phyloP scores from a whole-genome alignment of 2,888 invertebrate species.

The Drosophila nr. fundita region DNA sequence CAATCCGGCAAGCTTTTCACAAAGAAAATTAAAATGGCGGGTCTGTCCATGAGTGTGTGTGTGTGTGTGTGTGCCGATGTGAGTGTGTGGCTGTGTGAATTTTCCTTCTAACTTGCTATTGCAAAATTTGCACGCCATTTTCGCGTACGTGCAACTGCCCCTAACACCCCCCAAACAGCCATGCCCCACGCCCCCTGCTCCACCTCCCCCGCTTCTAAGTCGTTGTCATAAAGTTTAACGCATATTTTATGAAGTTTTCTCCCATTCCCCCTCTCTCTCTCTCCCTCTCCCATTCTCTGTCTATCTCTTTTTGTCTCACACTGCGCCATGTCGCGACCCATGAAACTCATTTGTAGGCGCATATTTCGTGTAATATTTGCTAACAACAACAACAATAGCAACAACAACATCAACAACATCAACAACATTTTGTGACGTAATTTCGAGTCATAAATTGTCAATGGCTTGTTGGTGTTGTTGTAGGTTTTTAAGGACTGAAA shows the following conservation, averaged over 20 bases:
- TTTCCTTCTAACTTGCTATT: slow-evolving; percentile 29
- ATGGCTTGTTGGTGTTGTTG: slow-evolving; percentile 41
- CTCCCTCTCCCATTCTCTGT: neutral
- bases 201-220: slow-evolving; percentile 28
- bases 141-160: slow-evolving; percentile 58
- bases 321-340: slow-evolving; percentile 15
- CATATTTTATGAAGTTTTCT: slow-evolving; percentile 66
- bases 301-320: slow-evolving; percentile 1
- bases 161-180: neutral
- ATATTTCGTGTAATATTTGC: slow-evolving; percentile 58
- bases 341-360: slow-evolving; percentile 62
- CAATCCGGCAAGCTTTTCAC: slow-evolving; percentile 45
- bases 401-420: neutral
- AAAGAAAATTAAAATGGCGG: slow-evolving; percentile 64
- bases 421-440: slow-evolving; percentile 71
- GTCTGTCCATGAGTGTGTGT: slow-evolving; percentile 13
- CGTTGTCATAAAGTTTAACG: slow-evolving; percentile 65
- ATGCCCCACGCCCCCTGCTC: neutral
- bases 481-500: neutral
- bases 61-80: slow-evolving; percentile 3
- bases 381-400: slow-evolving; percentile 12
- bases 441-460: slow-evolving; percentile 72
- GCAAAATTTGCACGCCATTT: slow-evolving; percentile 67
- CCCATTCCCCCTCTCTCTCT: slow-evolving; percentile 1
- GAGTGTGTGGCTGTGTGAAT: neutral